phyloP scores from a whole-genome alignment of 2,888 invertebrate species.

The Agrenia bidenticulata region DNA sequence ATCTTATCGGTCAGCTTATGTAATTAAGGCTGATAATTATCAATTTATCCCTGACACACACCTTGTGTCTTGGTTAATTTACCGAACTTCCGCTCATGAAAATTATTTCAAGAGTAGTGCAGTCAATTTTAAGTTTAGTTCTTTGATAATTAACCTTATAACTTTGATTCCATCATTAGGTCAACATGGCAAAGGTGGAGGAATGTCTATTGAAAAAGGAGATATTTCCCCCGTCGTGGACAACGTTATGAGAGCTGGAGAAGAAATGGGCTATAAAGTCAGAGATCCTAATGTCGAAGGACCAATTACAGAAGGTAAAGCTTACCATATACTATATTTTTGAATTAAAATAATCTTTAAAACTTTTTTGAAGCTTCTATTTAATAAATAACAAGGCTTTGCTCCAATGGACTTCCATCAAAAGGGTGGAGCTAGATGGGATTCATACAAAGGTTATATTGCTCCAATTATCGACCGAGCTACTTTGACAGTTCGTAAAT shows the following conservation, averaged over 20 bases:
- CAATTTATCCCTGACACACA: too few species aligned
- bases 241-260: constrained; percentile 25
- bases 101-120: too few species aligned
- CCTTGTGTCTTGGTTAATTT: too few species aligned
- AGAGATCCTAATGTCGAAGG: constrained; percentile 30
- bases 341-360: too few species aligned
- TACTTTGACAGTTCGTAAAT: constrained; percentile 24
- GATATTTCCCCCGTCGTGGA: constrained; percentile 22
- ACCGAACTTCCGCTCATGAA: too few species aligned
- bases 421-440: constrained; percentile 20
- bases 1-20: too few species aligned
- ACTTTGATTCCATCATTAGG: constrained; percentile 20
- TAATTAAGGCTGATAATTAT: too few species aligned
- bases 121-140: too few species aligned
- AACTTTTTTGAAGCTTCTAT: not conserved
- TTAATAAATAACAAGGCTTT: constrained; percentile 15
- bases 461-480: constrained; percentile 10
- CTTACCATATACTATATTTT: too few species aligned
- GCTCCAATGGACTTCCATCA: constrained; percentile 28
- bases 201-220: constrained; percentile 26
- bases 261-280: constrained; percentile 26
- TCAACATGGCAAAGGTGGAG: constrained; percentile 35
- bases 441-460: constrained; percentile 18
- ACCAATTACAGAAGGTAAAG: constrained; percentile 25
- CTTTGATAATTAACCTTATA: too few species aligned